A percentile compares a stretch with the other conserved stretches of the same genome.
These are phyloP conservation scores for Myotis planiceps DNA, from an alignment of 2,797 vertebrate genomes.

Conservation along the genomic window DNA sequence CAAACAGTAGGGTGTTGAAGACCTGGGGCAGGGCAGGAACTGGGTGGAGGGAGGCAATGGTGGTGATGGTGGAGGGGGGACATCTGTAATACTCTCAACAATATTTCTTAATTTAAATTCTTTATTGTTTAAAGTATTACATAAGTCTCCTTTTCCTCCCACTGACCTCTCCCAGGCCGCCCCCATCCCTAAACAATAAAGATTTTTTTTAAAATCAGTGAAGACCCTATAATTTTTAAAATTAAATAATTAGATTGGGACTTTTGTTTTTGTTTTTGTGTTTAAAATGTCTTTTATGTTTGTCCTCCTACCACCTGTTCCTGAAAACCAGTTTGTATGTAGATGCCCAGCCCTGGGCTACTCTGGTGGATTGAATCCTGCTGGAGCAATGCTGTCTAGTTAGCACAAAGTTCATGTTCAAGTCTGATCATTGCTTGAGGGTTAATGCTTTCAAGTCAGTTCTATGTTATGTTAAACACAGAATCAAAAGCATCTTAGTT, in stretches of 20 bases:
- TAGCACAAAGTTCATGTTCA: not conserved
- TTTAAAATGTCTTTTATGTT: not conserved
- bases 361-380: not conserved
- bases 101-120: no score
- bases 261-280: not conserved
- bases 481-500: not conserved
- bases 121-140: no score
- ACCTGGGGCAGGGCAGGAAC: no score
- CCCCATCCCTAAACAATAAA: no score
- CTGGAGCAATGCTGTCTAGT: not conserved
- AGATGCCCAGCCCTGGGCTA: not conserved
- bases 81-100: no score
- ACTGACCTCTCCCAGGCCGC: no score
- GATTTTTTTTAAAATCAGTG: not conserved
- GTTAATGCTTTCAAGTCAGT: not conserved
- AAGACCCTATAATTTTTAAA: not conserved
- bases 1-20: no score
- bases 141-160: no score
- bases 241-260: not conserved
- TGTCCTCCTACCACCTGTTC: not conserved
- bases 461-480: not conserved
- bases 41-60: no score
- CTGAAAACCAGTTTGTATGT: not conserved
- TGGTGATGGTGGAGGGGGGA: no score
- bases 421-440: not conserved